These are phyloP conservation scores for Etia nguti DNA, from an alignment of 2,113 vertebrate genomes.

Conservation along the genomic window DNA sequence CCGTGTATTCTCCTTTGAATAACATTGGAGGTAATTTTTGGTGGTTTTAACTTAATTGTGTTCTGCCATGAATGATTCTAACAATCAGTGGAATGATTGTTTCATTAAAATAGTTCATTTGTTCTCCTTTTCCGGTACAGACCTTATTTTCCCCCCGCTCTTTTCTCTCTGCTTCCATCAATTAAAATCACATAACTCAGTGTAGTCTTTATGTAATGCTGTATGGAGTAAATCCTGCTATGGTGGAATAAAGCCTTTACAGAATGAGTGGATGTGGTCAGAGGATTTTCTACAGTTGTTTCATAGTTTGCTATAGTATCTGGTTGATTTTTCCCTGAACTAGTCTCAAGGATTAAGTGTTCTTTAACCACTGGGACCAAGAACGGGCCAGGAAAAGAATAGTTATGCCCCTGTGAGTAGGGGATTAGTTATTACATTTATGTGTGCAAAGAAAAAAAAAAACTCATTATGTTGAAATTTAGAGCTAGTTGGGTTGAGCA, in stretches of 20 bases:
- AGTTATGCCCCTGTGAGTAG: background rate
- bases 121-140: constrained; percentile 31
- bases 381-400: constrained; percentile 35
- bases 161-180: constrained; percentile 41
- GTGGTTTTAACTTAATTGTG: constrained; percentile 41
- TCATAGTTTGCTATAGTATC: constrained; percentile 47
- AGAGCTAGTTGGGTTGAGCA: background rate
- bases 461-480: constrained; percentile 18
- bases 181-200: constrained; percentile 66
- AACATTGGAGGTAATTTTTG: constrained; percentile 23
- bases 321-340: constrained; percentile 27
- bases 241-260: constrained; percentile 54
- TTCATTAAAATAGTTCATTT: constrained; percentile 66
- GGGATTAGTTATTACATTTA: constrained; percentile 1
- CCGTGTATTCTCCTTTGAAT: constrained; percentile 10
- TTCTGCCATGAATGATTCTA: constrained; percentile 51
- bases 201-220: constrained; percentile 45
- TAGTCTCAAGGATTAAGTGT: constrained; percentile 43
- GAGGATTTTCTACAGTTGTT: constrained; percentile 36
- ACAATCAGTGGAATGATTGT: constrained; percentile 51
- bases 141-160: background rate
- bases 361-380: constrained; percentile 33
- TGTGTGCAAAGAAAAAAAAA: background rate
- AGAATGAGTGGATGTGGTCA: constrained; percentile 21
- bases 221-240: constrained; percentile 65